These are phyloP conservation scores for Harpalus rubripes DNA, from an alignment of 2,888 invertebrate genomes.

Conservation along the genomic window DNA sequence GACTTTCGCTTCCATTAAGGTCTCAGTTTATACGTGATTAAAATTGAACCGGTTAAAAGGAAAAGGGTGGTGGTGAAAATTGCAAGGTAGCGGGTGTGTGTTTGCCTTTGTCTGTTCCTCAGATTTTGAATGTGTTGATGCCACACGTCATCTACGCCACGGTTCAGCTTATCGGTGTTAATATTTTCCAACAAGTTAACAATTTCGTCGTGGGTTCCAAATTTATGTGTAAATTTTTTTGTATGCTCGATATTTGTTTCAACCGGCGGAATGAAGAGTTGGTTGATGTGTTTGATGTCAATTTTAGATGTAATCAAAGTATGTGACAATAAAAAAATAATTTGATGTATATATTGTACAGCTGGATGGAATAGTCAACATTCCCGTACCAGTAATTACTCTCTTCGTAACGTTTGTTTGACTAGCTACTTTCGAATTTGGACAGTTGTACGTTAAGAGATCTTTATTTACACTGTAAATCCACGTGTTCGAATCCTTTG, in stretches of 20 bases:
- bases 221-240: background rate
- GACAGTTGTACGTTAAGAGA: background rate
- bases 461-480: background rate
- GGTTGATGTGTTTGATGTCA: background rate
- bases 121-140: conserved; percentile 15
- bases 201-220: conserved; percentile 6
- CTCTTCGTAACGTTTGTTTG: background rate
- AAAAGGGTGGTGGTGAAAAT: background rate
- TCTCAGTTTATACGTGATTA: background rate
- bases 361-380: conserved; percentile 6
- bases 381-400: conserved; percentile 26
- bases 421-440: background rate
- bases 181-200: background rate
- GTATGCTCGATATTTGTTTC: conserved; percentile 12
- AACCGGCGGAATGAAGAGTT: conserved; percentile 4
- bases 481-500: background rate
- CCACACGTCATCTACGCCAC: background rate
- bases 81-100: background rate
- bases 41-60: background rate
- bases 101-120: background rate
- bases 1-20: background rate
- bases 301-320: conserved; percentile 14
- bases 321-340: conserved; percentile 22
- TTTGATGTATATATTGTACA: conserved; percentile 9
- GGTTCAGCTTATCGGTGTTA: background rate